Evolutionary conservation across 2,888 invertebrate species (phyloP), one percentile per base, ranked within the genome.

Genomic region (Drosophila affinis): DNA sequence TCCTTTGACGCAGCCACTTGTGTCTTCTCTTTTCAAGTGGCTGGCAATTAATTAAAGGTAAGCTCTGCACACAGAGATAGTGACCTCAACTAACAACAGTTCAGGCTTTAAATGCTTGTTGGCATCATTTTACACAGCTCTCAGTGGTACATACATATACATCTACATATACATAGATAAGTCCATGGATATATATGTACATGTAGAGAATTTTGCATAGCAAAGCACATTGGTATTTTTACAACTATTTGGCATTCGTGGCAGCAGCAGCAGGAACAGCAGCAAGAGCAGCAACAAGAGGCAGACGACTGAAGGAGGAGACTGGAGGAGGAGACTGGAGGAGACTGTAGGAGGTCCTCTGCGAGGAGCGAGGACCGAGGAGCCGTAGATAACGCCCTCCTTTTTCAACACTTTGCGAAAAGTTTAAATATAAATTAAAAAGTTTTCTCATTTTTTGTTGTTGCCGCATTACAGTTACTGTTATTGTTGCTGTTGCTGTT

Each of bases 351-450:
- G 3, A 24, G 24, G 24, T 4, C 24, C 24, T 21, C 21, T 21
- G 21, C 21, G 24, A 24, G 24, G 24, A 4, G 21, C 21, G 24
- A 24, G 24, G 24, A 4, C 4, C 24, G 32, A 45, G 48, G 44
- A 57, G 48, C 18, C 45, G 46, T 49, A 77, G 88, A 85, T 81
- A 87, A 82, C 83, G 72, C 75, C 85, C 78, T 77, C 77, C 72
- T 81, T 89, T 82, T 85, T 90, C 89, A 89, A 80, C 90, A 90
- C 90, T 89, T 87, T 88, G 78, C 2, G 71, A 74, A 88, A 91
- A 91, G 88, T 90, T 91, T 88, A 86, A 88, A 90, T 90, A 91
- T 91, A 91, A 91, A 91, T 91, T 91, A 90, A 89, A 91, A 91
- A 91, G 84, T 91, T 91, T 91, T 88, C 81, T 78, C 83, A 88